Conservation (phyloP, 2,797 vertebrate genomes). For the Eulemur albifrons region DNA sequence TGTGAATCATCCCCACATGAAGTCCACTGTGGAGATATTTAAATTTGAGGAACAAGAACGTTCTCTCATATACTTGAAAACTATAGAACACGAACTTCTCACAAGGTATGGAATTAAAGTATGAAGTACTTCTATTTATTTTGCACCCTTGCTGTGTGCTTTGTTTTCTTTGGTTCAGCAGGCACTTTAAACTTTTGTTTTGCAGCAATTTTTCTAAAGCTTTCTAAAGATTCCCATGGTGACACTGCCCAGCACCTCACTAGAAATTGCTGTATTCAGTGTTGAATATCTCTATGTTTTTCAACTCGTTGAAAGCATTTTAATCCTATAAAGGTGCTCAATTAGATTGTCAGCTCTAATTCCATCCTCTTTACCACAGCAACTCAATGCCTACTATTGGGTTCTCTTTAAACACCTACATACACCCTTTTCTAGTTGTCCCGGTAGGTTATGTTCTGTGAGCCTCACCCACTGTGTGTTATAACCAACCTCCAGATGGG, state of each 20-base stretch:
- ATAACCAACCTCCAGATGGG: background rate
- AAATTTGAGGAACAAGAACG: slow-evolving; percentile 88
- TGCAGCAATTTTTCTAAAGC: background rate
- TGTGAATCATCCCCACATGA: slow-evolving; percentile 91
- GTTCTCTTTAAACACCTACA: slow-evolving; percentile 41
- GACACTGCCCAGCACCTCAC: background rate
- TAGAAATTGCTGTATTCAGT: slow-evolving; percentile 51
- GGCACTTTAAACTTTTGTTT: slow-evolving; percentile 45
- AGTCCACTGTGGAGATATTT: slow-evolving; percentile 93
- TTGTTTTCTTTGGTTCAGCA: slow-evolving; percentile 26
- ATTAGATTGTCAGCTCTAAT: slow-evolving; percentile 56
- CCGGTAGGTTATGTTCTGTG: background rate
- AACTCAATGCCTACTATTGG: background rate
- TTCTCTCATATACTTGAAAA: slow-evolving; percentile 91
- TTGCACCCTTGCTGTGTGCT: background rate
- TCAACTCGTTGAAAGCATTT: slow-evolving; percentile 58
- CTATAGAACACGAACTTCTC: slow-evolving; percentile 91
- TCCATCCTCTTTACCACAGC: background rate
- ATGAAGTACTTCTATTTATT: background rate
- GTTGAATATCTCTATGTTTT: slow-evolving; percentile 47
- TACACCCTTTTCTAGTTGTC: background rate
- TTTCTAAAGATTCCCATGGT: slow-evolving; percentile 45
- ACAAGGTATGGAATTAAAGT: slow-evolving; percentile 85
- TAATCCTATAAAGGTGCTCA: slow-evolving; percentile 64
- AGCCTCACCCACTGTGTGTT: background rate